Percentiles rank a stretch among this genome's conserved stretches.
Evolutionary conservation across 2,888 invertebrate genomes (phyloP).

Genomic region (Himalopsyche tibetana): DNA sequence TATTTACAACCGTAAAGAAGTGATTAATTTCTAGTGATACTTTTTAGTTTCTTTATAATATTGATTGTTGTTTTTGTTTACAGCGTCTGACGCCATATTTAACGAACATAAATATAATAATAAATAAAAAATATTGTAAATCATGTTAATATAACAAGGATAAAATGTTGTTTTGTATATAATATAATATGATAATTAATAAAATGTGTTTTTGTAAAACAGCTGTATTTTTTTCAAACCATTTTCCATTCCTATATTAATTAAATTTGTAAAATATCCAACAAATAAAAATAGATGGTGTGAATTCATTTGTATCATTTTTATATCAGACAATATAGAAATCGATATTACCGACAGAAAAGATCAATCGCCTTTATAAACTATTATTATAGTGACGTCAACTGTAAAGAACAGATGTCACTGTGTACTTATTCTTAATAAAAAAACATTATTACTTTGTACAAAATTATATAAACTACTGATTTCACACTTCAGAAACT

Average conservation of each 20-base stretch:
- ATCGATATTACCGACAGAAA: not conserved
- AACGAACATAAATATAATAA: conserved; percentile 48
- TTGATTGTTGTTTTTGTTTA: conserved; percentile 21
- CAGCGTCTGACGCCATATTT: conserved; percentile 50
- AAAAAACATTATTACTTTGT: not conserved
- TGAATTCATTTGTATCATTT: no score
- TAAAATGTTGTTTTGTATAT: conserved; percentile 66
- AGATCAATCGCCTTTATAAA: not conserved
- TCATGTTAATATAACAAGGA: conserved; percentile 64
- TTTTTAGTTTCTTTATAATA: not conserved
- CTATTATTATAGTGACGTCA: not conserved
- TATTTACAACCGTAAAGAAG: conserved; percentile 1
- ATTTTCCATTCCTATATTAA: not conserved
- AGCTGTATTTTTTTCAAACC: not conserved
- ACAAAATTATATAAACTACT: no score
- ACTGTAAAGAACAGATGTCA: not conserved
- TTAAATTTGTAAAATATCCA: no score
- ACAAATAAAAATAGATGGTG: no score
- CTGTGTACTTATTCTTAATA: not conserved
- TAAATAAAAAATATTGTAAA: conserved; percentile 61
- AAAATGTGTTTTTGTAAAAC: conserved; percentile 65
- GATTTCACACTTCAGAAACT: no score
- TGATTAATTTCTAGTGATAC: conserved; percentile 17
- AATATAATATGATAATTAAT: conserved; percentile 65
- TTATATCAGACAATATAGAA: not conserved